A percentile compares a stretch with the other conserved stretches of the same genome.
Evolutionary conservation across 2,888 invertebrate species (phyloP).

Genomic region (Hipparchia semele): DNA sequence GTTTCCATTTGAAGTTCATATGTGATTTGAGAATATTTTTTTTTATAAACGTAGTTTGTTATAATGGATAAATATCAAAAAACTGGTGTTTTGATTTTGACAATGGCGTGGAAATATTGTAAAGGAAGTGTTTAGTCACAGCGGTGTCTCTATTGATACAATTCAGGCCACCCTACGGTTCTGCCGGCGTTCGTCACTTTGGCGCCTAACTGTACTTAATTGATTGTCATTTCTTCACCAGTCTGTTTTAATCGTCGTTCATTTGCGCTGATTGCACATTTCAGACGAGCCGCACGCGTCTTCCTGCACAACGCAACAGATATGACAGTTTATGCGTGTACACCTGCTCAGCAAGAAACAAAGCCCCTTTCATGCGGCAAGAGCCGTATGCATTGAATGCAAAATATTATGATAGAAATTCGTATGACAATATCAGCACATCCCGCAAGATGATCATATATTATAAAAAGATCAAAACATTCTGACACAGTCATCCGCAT

Average conservation of each 20-base stretch:
- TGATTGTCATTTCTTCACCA: constrained; percentile 36
- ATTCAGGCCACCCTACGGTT: constrained; percentile 47
- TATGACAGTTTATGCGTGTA: too few species aligned
- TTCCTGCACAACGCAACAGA: too few species aligned
- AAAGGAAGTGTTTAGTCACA: constrained; percentile 37
- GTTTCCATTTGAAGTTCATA: too few species aligned
- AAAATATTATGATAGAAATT: too few species aligned
- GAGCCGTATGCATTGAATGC: too few species aligned
- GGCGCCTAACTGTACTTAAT: constrained; percentile 52
- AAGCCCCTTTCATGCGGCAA: too few species aligned
- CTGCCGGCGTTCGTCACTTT: constrained; percentile 50
- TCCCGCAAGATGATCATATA: too few species aligned
- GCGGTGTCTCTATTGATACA: constrained; percentile 35
- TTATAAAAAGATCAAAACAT: too few species aligned
- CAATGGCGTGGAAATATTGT: background rate
- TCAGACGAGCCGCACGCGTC: background rate
- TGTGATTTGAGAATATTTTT: background rate
- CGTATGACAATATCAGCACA: too few species aligned
- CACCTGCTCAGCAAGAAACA: too few species aligned
- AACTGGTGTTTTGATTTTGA: constrained; percentile 8
- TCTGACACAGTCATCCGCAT: too few species aligned
- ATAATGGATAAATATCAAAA: background rate
- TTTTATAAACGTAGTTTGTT: background rate
- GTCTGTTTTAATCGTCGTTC: constrained; percentile 24
- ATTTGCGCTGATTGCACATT: background rate